These are phyloP conservation scores for Pseudopodoces humilis DNA, from an alignment of 2,113 vertebrate genomes.

Conservation along the genomic window DNA sequence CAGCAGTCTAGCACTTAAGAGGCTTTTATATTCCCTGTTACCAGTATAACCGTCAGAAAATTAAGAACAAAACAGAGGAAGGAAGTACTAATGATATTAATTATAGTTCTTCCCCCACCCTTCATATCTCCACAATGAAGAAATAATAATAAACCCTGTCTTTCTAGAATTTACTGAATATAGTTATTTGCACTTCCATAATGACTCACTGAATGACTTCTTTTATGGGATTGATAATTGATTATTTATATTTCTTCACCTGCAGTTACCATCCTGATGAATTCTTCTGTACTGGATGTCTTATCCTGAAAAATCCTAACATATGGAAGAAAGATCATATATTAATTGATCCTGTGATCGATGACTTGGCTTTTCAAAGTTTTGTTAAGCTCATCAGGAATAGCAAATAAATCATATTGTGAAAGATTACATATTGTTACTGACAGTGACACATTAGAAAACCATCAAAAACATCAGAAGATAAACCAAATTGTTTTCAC, in stretches of 20 bases:
- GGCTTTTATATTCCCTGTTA: not conserved
- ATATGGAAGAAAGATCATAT: not conserved
- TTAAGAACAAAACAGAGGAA: not conserved
- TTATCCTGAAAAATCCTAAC: not conserved
- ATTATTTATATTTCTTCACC: slow-evolving; percentile 19
- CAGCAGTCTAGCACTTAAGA: not conserved
- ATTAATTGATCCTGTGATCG: not conserved
- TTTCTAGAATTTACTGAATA: not conserved
- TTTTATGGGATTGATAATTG: not conserved
- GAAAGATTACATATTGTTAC: not conserved
- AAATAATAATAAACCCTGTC: not conserved
- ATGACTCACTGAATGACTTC: slow-evolving; percentile 4
- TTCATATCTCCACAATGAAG: not conserved
- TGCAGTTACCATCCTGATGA: not conserved
- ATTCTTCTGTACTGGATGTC: not conserved
- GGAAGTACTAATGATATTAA: not conserved
- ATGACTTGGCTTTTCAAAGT: not conserved
- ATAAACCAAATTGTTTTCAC: not conserved
- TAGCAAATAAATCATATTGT: not conserved
- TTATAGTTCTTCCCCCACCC: not conserved
- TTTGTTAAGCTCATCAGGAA: not conserved
- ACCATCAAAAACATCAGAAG: not conserved
- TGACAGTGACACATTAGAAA: not conserved
- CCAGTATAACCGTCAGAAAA: not conserved
- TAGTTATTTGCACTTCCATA: not conserved